Base-by-base conservation (phyloP, 2,888 invertebrate species). In the Melanargia galathea region DNA sequence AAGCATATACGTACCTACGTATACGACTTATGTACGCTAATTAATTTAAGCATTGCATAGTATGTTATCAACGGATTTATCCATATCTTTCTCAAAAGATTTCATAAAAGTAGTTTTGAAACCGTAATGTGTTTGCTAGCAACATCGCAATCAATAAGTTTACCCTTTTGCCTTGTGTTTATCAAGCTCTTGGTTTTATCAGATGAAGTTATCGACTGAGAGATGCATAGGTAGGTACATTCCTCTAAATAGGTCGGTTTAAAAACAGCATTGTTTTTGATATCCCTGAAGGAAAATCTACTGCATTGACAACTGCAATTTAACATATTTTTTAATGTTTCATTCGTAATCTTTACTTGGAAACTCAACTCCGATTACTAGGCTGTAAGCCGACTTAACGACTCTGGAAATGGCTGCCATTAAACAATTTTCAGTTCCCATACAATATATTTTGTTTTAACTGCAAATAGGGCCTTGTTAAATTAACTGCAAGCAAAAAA, bases 401-500 rank as follows among this genome's bases (percentile, higher is more conserved):
- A 65, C 57, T 62, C 70, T 76, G 82, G 81, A 83, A 80, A 81
- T 82, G 74, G 73, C 73, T 71, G 72, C 73, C 75, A 78, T 75
- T 78, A 78, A 74, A 75, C 70, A 74, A 75, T 75, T 75, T 75
- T 75, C 72, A 70, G 67, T 64, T 71, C 70, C 71, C 70, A 70
- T 76, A 75, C 74, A 76, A 22, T 59, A 26, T 66, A 26, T 26
- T 26, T 48, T 76, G 77, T 71, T 26, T 75, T 71, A 71, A 72
- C 71, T 73, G 71, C 71, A 74, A 79, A 76, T 75, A 73, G 75
- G 70, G 70, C 73, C 71, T 69, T 71, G 66, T 68, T 62, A 81
- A 77, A 79, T 79, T 75, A 67, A 74, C 71, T 71, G 43, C 66
- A 70, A 74, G 76, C 76, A 80, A 81, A 83, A 83, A 85, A 78